Percentiles rank a stretch among this genome's conserved stretches.
These are phyloP conservation scores for Apamea monoglypha DNA, from an alignment of 2,888 invertebrate species.

Conservation along the genomic window DNA sequence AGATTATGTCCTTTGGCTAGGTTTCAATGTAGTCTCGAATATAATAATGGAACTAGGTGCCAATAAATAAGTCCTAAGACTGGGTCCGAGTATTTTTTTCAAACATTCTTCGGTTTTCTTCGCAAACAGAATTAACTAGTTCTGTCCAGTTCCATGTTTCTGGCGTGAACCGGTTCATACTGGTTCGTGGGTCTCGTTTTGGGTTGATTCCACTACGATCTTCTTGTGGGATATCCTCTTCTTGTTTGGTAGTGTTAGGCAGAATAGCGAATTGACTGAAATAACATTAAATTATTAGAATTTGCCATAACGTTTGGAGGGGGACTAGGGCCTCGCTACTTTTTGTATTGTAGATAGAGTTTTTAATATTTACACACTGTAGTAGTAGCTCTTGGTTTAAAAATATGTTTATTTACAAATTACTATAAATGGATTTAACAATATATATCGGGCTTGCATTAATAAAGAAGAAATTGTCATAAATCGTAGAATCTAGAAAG, in stretches of 20 bases:
- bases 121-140: slow-evolving; percentile 54
- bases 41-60: slow-evolving; percentile 18
- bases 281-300: too few species aligned
- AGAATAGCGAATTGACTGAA: slow-evolving; percentile 76
- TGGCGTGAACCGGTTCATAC: slow-evolving; percentile 76
- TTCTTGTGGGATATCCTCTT: slow-evolving; percentile 72
- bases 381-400: too few species aligned
- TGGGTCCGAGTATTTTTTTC: slow-evolving; percentile 44
- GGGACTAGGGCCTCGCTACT: too few species aligned
- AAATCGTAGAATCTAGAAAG: too few species aligned
- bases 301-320: too few species aligned
- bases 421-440: too few species aligned
- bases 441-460: too few species aligned
- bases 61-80: slow-evolving; percentile 49
- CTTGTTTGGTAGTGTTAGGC: slow-evolving; percentile 82
- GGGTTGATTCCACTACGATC: slow-evolving; percentile 73
- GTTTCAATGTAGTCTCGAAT: not conserved
- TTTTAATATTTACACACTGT: too few species aligned
- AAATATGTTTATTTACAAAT: too few species aligned
- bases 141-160: slow-evolving; percentile 58
- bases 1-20: not conserved
- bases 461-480: too few species aligned
- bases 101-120: slow-evolving; percentile 41
- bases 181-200: slow-evolving; percentile 85
- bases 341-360: too few species aligned